phyloP scores from a whole-genome alignment of 2,113 vertebrate genomes.

The Festucalex cinctus region DNA sequence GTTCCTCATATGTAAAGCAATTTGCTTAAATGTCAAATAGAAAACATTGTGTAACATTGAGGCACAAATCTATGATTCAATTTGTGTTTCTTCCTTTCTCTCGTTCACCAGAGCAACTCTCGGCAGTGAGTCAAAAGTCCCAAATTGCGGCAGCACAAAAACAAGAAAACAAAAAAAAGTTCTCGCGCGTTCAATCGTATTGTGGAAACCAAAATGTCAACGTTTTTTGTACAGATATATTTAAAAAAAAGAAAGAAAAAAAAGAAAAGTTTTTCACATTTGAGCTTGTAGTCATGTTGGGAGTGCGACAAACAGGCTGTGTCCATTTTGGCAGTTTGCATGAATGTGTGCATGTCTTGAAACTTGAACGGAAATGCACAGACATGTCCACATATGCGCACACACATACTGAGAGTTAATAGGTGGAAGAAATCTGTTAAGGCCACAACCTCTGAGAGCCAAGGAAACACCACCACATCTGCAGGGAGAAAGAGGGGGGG shows the following conservation, averaged over 20 bases:
- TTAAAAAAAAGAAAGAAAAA: constrained; percentile 58
- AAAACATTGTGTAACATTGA: constrained; percentile 78
- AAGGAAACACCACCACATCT: constrained; percentile 69
- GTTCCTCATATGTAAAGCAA: constrained; percentile 77
- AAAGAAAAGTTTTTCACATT: constrained; percentile 79
- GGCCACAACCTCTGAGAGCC: constrained; percentile 79
- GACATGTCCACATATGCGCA: constrained; percentile 58
- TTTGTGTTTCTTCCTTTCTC: constrained; percentile 65
- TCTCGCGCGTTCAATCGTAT: constrained; percentile 64
- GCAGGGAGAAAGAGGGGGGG: too few species aligned
- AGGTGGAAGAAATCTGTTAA: constrained; percentile 78
- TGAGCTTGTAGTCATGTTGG: constrained; percentile 77
- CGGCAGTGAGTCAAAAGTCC: constrained; percentile 73
- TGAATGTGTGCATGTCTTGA: constrained; percentile 72
- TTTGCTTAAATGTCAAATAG: constrained; percentile 78
- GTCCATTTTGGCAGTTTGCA: constrained; percentile 81
- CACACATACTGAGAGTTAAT: constrained; percentile 59
- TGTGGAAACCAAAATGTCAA: constrained; percentile 58
- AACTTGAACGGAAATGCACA: constrained; percentile 70
- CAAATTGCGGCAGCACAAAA: constrained; percentile 60
- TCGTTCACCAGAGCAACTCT: constrained; percentile 65
- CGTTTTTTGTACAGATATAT: constrained; percentile 37
- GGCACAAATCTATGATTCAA: constrained; percentile 79
- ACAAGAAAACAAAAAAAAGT: constrained; percentile 31
- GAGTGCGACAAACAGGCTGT: constrained; percentile 74